Percentiles rank a stretch among this genome's conserved stretches.
Evolutionary conservation across 2,888 invertebrate genomes (phyloP).

Genomic region (Archips xylosteana): DNA sequence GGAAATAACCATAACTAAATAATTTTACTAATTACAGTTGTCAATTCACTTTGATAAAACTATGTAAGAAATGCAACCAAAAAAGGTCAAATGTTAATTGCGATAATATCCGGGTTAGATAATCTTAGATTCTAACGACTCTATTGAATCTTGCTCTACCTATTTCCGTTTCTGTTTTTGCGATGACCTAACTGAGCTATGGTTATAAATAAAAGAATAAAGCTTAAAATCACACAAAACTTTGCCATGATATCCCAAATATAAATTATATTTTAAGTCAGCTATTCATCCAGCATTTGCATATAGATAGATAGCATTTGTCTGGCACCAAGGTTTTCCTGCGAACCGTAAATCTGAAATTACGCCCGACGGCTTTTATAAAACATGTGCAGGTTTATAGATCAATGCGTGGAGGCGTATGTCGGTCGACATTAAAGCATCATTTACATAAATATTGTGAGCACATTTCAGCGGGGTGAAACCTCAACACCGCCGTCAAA

Average conservation of each 20-base stretch:
- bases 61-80: too few relatives aligned
- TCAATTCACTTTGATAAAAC: too few relatives aligned
- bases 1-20: too few relatives aligned
- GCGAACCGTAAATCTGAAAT: background rate
- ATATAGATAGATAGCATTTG: slow-evolving; percentile 8
- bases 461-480: slow-evolving; percentile 10
- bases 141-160: too few relatives aligned
- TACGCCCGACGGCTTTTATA: background rate
- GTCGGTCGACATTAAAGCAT: slow-evolving; percentile 24
- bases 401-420: slow-evolving; percentile 22
- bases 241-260: background rate
- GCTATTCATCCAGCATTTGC: background rate
- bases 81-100: too few relatives aligned
- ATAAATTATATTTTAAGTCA: background rate
- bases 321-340: slow-evolving; percentile 6
- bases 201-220: too few relatives aligned
- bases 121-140: too few relatives aligned
- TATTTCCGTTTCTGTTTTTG: too few relatives aligned
- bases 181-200: too few relatives aligned
- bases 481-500: slow-evolving; percentile 3
- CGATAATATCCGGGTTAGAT: too few relatives aligned
- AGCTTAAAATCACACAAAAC: too few relatives aligned
- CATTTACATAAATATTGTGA: slow-evolving; percentile 37
- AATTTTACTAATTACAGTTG: too few relatives aligned
- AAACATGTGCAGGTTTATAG: slow-evolving; percentile 16